Evolutionary conservation across 1,140 invertebrate genomes (phyloP), one percentile per base, ranked within the genome.

Genomic region (Nasonia longicornis): DNA sequence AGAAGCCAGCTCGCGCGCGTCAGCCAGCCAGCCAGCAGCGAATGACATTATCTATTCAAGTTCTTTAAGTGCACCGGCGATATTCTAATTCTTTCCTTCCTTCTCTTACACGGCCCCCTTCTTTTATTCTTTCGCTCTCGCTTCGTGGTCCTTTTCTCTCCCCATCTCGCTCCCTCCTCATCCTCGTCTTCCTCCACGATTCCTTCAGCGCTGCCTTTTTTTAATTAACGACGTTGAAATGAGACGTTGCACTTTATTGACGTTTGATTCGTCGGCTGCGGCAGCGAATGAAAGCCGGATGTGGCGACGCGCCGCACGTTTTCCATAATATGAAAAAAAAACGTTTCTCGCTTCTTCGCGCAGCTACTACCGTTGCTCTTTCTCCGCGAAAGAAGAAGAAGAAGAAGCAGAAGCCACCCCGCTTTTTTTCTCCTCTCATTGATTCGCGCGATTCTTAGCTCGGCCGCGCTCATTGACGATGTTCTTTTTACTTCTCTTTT

Each of bases 141-240:
- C 22, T 11, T 31, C 22, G 16, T 26, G 8, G 14, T 16, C 6
- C 31, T 45, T 35, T 58, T 77, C n/a, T 70, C 12, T n/a, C 31
- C 6, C 63, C 67, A 77, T 78, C 69, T 26, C 26, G 26, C 26
- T 26, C 26, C 26, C 26, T 26, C 31, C 12, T 69, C 67, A 80
- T 78, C 69, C 38, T 67, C 66, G 76, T 79, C 76, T 29, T 48
- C 22, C 12, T 29, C 29, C 31, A 73, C 63, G 35, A 38, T 75
- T 75, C 74, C 79, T 82, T 82, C 83, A 52, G 63, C 64, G 69
- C 31, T 35, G 31, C 66, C 70, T 80, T 82, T 80, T 83, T 85
- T 85, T 86, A 88, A 87, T 88, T 89, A 89, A 89, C 86, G 88
- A 86, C 86, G 84, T 83, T 80, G 82, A 87, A 89, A 89, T 86